Base-by-base conservation (phyloP, 1,140 invertebrate genomes). In the Kradibia gibbosae region DNA sequence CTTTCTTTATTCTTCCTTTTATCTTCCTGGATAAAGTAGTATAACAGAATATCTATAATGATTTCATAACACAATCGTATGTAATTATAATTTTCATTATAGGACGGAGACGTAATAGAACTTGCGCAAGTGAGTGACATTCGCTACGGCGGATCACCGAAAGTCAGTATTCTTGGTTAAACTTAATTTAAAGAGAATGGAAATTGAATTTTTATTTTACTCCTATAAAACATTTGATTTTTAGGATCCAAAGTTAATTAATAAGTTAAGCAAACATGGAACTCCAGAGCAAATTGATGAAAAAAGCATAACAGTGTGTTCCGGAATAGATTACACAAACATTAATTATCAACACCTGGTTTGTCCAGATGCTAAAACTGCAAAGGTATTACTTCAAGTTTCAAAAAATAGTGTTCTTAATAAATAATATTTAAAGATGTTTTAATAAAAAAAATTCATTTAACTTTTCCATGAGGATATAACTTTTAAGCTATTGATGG, bases 71-170 rank as follows among this genome's bases (percentile, higher is more conserved):
- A n/a, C n/a, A n/a, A n/a, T n/a, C n/a, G n/a, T n/a, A n/a, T n/a
- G n/a, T n/a, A n/a, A n/a, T n/a, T n/a, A n/a, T n/a, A n/a, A n/a
- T n/a, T n/a, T n/a, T n/a, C n/a, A n/a, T n/a, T n/a, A 15, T 91
- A 99, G 97, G 98, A 99, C 86, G 98, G 98, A 31, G 98, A 99
- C 91, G 97, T 98, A 36, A 95, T 99, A 85, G 98, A 99, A 89
- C 92, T 99, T 84, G 98, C 97, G 88, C 97, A 99, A 95, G 97
- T 99, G 80, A 98, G 97, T 92, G 98, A 99, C 90, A 96, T 99
- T 86, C 93, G 98, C 88, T 95, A 95, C 62, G 97, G 97, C 42
- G 96, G 96, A 10, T 91, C 96, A 67, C 97, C 97, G 34, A 97
- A 95, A 93, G 96, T 97, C 90, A 91, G 88, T 80, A n/a, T 45